phyloP scores from a whole-genome alignment of 2,113 vertebrate species.

The Urocynchramus pylzowi region DNA sequence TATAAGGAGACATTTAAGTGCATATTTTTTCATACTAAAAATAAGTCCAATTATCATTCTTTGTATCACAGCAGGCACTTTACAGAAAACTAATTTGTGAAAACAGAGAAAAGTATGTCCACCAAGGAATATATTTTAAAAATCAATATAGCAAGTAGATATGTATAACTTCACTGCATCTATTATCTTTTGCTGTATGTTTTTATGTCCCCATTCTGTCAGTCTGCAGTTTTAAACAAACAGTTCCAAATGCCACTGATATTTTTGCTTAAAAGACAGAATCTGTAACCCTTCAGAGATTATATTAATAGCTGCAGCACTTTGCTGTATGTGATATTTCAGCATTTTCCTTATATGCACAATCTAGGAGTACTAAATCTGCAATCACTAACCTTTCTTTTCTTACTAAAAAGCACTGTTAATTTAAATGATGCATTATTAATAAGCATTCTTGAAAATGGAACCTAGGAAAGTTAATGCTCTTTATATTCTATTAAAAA shows the following conservation, averaged over 20 bases:
- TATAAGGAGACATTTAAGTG: neutral
- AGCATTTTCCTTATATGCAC: neutral
- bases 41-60: neutral
- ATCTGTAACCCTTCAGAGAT: constrained; percentile 49
- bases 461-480: neutral
- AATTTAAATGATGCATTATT: constrained; percentile 40
- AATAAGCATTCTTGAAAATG: neutral
- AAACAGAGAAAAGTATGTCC: neutral
- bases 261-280: constrained; percentile 60
- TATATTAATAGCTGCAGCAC: constrained; percentile 43
- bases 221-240: constrained; percentile 56
- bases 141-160: neutral
- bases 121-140: neutral
- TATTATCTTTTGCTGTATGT: constrained; percentile 16
- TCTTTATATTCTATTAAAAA: neutral
- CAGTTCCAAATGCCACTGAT: constrained; percentile 60
- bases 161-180: neutral
- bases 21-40: neutral
- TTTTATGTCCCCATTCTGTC: constrained; percentile 71
- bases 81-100: neutral
- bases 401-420: neutral
- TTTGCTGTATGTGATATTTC: neutral
- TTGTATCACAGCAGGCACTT: neutral
- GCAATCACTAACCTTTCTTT: neutral
- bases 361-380: neutral